A percentile compares a stretch with the other conserved stretches of the same genome.
Evolutionary conservation across 1,140 invertebrate species (phyloP).

Genomic region (Teleogryllus occipitalis): DNA sequence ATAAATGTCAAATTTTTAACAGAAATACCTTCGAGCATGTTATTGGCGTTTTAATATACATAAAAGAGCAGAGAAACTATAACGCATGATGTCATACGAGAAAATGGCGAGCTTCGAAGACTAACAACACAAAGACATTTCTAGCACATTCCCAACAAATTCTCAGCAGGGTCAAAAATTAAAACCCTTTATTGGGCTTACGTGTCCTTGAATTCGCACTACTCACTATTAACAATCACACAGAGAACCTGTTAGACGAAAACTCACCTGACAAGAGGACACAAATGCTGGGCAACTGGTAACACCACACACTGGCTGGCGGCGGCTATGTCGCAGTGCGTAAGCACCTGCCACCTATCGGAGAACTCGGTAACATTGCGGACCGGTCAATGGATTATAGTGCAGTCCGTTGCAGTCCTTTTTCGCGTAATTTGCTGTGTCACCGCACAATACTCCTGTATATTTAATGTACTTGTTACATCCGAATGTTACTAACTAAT

Average conservation of each 20-base stretch:
- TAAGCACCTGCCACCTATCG: neutral
- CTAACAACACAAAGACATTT: neutral
- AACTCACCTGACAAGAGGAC: neutral
- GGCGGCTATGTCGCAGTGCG: neutral
- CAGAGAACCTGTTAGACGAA: too few relatives aligned
- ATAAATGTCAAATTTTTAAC: conserved; percentile 7
- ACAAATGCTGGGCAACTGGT: neutral
- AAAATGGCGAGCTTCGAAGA: conserved; percentile 18
- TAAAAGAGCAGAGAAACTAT: neutral
- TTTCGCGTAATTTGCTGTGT: too few relatives aligned
- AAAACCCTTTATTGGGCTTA: too few relatives aligned
- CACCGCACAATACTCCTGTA: too few relatives aligned
- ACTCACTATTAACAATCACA: too few relatives aligned
- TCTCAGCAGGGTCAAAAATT: neutral
- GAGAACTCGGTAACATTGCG: neutral
- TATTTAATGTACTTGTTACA: too few relatives aligned
- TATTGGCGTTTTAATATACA: neutral
- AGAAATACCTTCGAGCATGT: neutral
- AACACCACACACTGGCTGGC: neutral
- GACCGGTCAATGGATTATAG: neutral
- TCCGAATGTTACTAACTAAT: too few relatives aligned
- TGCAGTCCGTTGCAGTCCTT: neutral
- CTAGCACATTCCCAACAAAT: neutral
- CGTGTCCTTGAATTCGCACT: too few relatives aligned
- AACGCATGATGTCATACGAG: conserved; percentile 19